These are phyloP conservation scores for Dicranocentrus wangi DNA, from an alignment of 2,888 invertebrate genomes.

Conservation along the genomic window DNA sequence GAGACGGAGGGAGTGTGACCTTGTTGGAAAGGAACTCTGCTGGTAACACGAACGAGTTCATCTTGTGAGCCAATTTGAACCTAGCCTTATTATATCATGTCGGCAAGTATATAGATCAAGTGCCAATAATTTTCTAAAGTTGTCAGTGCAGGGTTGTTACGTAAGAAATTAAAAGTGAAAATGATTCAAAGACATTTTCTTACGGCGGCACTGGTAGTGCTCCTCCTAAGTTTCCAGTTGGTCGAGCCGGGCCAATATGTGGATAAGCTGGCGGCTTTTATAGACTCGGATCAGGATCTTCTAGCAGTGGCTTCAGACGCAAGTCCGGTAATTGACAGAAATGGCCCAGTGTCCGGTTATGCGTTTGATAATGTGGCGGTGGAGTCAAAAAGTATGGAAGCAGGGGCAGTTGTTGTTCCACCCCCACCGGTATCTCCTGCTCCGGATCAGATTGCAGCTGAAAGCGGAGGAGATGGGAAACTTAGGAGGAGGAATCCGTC, in stretches of 20 bases:
- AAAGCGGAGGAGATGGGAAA: background rate
- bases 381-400: conserved; percentile 9
- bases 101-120: too few species aligned
- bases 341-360: conserved; percentile 42
- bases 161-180: too few species aligned
- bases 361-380: conserved; percentile 50
- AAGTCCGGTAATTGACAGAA: background rate
- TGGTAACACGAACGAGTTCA: too few species aligned
- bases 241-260: background rate
- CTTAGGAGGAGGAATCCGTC: background rate
- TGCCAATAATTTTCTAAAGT: too few species aligned
- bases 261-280: conserved; percentile 21
- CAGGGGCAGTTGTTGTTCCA: background rate
- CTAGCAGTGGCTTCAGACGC: conserved; percentile 28
- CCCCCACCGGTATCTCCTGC: conserved; percentile 7
- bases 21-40: too few species aligned
- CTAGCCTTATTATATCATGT: too few species aligned
- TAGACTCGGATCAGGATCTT: conserved; percentile 43
- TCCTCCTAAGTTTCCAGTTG: conserved; percentile 5
- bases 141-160: too few species aligned
- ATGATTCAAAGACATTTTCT: background rate
- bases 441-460: background rate
- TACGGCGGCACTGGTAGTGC: background rate
- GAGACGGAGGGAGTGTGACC: too few species aligned
- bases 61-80: too few species aligned